Evolutionary conservation across 2,113 vertebrate genomes (phyloP), one percentile per base, ranked within the genome.

Genomic region (Hippocampus comes): DNA sequence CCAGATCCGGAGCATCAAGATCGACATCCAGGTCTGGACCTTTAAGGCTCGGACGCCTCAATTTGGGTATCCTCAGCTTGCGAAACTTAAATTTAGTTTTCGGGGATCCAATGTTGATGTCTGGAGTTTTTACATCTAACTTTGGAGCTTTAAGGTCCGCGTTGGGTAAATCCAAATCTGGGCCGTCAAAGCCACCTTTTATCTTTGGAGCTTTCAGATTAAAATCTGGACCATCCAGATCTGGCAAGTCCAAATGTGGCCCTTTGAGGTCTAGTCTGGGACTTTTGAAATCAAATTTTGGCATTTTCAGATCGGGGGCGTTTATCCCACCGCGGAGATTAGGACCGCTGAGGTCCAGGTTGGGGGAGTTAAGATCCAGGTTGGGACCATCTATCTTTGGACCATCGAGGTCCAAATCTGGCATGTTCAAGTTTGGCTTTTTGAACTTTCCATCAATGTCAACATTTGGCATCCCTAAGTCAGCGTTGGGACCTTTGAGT

Each of bases 11-110:
- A 0, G 10, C 41, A 72, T 86, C 30, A 0, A 91, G 55, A 4
- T 82, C 64, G 1, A 76, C 86, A 57, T 88, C 71, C 34, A 89
- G 41, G 1, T 86, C 77, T 34, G 88, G 88, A 21, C 78, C 76
- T 64, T 84, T 88, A 4, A 84, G 15, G 12, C 23, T 25, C 18
- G 84, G 81, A 0, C 81, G 0, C 8, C 0, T 72, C 7, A 88
- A 15, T 74, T 86, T 86, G 0, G 88, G 88, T 82, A 79, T 85
- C 57, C 87, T 90, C 0, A 87, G 1, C 72, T 91, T 87, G 0
- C 85, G 87, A 60, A 76, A 71, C 71, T 85, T 89, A 0, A 86
- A 12, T 25, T 86, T 86, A 23, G 60, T 15, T n/a, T 82, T 71
- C 0, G 85, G 84, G 21, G 77, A 79, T 55, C 70, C 78, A 48